These are phyloP conservation scores for Cryptus viduatorius DNA, from an alignment of 2,888 invertebrate species.

Conservation along the genomic window DNA sequence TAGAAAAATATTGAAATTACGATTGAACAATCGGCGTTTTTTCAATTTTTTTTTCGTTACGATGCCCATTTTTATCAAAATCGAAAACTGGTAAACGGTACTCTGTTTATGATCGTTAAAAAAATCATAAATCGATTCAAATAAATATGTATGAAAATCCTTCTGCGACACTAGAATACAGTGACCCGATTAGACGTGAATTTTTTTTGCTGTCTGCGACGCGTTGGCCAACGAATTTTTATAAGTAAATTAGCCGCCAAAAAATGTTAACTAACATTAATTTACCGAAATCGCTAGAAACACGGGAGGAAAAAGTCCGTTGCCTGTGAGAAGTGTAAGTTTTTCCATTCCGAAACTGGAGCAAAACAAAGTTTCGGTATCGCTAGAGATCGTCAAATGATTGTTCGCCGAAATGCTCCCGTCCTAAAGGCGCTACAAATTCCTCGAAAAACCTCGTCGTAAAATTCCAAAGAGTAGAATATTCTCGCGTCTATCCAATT, in stretches of 20 bases:
- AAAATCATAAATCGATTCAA: too few relatives aligned
- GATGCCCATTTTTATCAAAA: background rate
- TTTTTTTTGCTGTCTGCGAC: too few relatives aligned
- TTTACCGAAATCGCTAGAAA: slow-evolving; percentile 70
- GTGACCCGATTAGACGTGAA: too few relatives aligned
- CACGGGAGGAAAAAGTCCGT: slow-evolving; percentile 73
- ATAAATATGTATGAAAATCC: background rate
- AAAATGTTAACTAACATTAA: slow-evolving; percentile 27
- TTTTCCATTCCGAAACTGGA: slow-evolving; percentile 23
- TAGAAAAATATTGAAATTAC: too few relatives aligned
- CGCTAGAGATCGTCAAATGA: slow-evolving; percentile 43
- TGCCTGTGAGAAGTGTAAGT: slow-evolving; percentile 78
- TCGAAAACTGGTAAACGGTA: background rate
- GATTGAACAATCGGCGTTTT: too few relatives aligned
- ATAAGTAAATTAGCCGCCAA: background rate
- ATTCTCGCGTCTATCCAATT: slow-evolving; percentile 38
- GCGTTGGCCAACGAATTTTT: background rate
- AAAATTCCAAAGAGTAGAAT: slow-evolving; percentile 21
- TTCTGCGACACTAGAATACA: background rate
- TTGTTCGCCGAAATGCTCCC: background rate
- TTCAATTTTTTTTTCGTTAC: too few relatives aligned
- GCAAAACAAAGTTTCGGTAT: slow-evolving; percentile 22
- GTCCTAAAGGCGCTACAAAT: slow-evolving; percentile 25
- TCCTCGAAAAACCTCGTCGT: slow-evolving; percentile 18
- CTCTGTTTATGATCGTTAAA: too few relatives aligned